Conservation (phyloP, 2,888 invertebrate genomes). For the Drosophila dives region DNA sequence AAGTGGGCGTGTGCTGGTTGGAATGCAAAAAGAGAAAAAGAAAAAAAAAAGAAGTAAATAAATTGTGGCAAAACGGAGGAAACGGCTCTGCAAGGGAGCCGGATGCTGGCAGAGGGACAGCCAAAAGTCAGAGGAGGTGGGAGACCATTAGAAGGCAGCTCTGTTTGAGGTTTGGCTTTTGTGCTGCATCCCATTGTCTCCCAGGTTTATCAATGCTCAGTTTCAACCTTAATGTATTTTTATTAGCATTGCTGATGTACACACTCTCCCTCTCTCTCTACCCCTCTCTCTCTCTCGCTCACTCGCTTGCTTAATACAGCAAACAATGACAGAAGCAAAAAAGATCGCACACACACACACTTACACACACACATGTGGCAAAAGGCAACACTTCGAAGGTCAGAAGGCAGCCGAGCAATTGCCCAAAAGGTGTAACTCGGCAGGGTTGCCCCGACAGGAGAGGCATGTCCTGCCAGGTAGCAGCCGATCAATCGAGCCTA, state of each 20-base stretch:
- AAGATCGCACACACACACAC: constrained; percentile 18
- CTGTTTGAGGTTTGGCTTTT: constrained; percentile 74
- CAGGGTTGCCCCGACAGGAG: constrained; percentile 49
- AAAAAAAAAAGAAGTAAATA: neutral
- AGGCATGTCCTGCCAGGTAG: constrained; percentile 55
- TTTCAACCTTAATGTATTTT: constrained; percentile 54
- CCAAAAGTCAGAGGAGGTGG: constrained; percentile 15
- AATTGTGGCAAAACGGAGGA: constrained; percentile 5
- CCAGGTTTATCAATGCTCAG: constrained; percentile 18
- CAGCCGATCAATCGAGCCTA: constrained; percentile 41
- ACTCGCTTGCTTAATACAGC: neutral
- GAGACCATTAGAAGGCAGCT: constrained; percentile 41
- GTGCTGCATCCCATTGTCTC: constrained; percentile 51
- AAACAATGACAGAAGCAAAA: constrained; percentile 55
- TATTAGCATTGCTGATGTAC: constrained; percentile 57
- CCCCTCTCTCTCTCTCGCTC: neutral
- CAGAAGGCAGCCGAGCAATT: constrained; percentile 50
- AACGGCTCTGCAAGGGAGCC: constrained; percentile 35
- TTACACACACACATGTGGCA: constrained; percentile 3
- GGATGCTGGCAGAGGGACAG: constrained; percentile 16
- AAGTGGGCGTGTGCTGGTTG: constrained; percentile 53
- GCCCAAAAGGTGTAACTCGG: constrained; percentile 53
- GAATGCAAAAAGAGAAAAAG: constrained; percentile 1
- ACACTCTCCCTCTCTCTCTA: neutral
- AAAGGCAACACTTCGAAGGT: constrained; percentile 42